Conservation (phyloP, 2,888 invertebrate species). For the Schrankia costaestrigalis region DNA sequence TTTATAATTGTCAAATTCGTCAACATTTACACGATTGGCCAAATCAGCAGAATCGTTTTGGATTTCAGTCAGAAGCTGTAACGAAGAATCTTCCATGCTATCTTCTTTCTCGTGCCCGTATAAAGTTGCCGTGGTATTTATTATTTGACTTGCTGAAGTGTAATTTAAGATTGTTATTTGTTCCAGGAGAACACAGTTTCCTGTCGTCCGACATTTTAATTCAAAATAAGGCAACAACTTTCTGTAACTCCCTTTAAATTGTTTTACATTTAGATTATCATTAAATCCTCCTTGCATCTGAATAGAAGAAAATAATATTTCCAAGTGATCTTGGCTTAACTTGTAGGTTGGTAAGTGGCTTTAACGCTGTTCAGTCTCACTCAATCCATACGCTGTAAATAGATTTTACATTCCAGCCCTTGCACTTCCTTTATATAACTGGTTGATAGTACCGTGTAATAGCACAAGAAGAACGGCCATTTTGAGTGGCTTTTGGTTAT, state of each 20-base stretch:
- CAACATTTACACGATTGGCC: background rate
- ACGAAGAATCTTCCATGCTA: background rate
- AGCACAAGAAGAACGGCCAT: background rate
- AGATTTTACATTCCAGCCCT: constrained; percentile 6
- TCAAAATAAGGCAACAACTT: constrained; percentile 4
- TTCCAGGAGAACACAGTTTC: constrained; percentile 9
- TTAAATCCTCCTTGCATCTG: constrained; percentile 11
- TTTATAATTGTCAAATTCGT: constrained; percentile 1
- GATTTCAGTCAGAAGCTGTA: constrained; percentile 1
- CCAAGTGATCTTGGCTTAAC: constrained; percentile 12
- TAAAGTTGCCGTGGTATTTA: constrained; percentile 1
- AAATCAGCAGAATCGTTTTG: background rate
- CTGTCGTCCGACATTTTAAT: background rate
- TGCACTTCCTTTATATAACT: constrained; percentile 5
- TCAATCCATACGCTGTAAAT: background rate
- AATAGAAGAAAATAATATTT: constrained; percentile 17
- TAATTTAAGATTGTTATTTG: constrained; percentile 9
- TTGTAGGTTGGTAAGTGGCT: constrained; percentile 1
- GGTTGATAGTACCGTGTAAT: constrained; percentile 6
- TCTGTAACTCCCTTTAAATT: constrained; percentile 2
- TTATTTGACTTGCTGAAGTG: constrained; percentile 12
- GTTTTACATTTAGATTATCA: constrained; percentile 6
- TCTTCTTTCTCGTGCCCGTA: constrained; percentile 3
- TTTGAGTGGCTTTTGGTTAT: background rate
- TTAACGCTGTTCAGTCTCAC: background rate